Conservation (phyloP, 2,113 vertebrate genomes). For the Nibea albiflora region DNA sequence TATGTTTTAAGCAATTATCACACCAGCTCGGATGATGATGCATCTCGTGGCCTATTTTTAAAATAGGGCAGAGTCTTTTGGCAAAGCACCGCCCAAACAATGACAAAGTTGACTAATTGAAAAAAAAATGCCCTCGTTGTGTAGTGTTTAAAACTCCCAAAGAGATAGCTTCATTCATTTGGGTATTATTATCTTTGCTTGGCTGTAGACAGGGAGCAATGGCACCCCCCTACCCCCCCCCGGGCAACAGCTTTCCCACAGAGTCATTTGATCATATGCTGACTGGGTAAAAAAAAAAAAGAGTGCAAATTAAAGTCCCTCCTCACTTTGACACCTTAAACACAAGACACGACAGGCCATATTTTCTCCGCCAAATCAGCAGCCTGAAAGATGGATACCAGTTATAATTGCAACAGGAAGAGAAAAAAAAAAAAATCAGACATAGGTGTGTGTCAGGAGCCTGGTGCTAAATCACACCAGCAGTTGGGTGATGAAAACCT, state of each 20-base stretch:
- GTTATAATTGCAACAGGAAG: slow-evolving; percentile 57
- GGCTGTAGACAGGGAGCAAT: slow-evolving; percentile 63
- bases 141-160: slow-evolving; percentile 45
- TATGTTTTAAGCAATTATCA: slow-evolving; percentile 57
- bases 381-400: slow-evolving; percentile 56
- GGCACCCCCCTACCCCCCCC: slow-evolving; percentile 26
- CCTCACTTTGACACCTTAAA: slow-evolving; percentile 72
- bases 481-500: slow-evolving; percentile 67
- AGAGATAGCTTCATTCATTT: slow-evolving; percentile 72
- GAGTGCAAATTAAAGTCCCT: slow-evolving; percentile 72
- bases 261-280: slow-evolving; percentile 76
- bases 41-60: slow-evolving; percentile 65
- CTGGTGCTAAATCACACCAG: slow-evolving; percentile 58
- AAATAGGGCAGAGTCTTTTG: slow-evolving; percentile 53
- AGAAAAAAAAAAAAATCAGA: slow-evolving; percentile 39
- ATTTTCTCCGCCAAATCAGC: slow-evolving; percentile 68
- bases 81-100: slow-evolving; percentile 36
- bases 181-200: slow-evolving; percentile 73
- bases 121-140: slow-evolving; percentile 36
- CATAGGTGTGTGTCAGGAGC: slow-evolving; percentile 54
- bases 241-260: slow-evolving; percentile 72
- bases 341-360: slow-evolving; percentile 66
- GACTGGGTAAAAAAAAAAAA: slow-evolving; percentile 70
- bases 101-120: slow-evolving; percentile 57
- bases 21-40: slow-evolving; percentile 40